Evolutionary conservation across 2,113 vertebrate genomes (phyloP), one percentile per base, ranked within the genome.

Genomic region (Uropsilus gracilis): DNA sequence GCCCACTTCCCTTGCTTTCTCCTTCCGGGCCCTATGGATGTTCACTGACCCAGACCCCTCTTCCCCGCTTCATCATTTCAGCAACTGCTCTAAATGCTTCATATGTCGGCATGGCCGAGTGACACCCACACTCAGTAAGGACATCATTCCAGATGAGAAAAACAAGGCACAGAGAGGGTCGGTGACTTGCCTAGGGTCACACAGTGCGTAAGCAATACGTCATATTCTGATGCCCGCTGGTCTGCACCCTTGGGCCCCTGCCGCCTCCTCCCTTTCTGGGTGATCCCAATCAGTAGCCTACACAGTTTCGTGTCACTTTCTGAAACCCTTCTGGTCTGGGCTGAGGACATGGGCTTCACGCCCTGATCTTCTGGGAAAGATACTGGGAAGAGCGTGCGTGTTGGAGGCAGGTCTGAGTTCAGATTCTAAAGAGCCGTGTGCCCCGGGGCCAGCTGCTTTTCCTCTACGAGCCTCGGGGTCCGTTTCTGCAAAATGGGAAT

Each of bases 151-250:
- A 66, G 64, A 39, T 6, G 10, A 71, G 48, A 18, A 84, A 66
- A 53, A n/a, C 61, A 13, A 85, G 59, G 48, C 46, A 55, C 48
- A 92, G 89, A 81, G n/a, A 86, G 16, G 53, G 76, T n/a, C 6
- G 59, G 76, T 69, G 63, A 59, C 63, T 63, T 48, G n/a, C 39
- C 44, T 20, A 92, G 37, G 28, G 73, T 39, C 91, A 82, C 86
- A 86, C 66, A 78, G 72, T 68, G 48, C n/a, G 11, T 18, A n/a
- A 57, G 72, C 22, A 30, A 17, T 8, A 68, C 8, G 34, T 37
- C 66, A 37, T n/a, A 37, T 18, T 64, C 30, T 75, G 59, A 34
- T 9, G 28, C 32, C 34, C 20, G 14, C 18, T 9, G 26, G 34
- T 32, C 53, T 9, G 37, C 28, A 42, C 32, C 17, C 16, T 16